A percentile compares a stretch with the other conserved stretches of the same genome.
Evolutionary conservation across 2,797 vertebrate genomes (phyloP).

Genomic region (Enteromius radiatus): DNA sequence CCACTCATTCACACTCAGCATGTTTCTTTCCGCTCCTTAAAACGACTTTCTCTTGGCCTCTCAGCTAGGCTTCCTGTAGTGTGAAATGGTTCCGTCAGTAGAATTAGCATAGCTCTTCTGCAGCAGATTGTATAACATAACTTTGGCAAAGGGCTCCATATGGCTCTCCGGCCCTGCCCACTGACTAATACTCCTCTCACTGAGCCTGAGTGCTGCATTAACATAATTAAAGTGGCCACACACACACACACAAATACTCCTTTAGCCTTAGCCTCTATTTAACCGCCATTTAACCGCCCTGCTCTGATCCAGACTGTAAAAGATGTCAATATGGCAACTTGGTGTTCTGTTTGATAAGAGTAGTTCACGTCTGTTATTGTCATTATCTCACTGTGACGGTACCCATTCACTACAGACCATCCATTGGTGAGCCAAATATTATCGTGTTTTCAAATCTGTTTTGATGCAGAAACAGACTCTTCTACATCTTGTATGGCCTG

Average conservation of each 20-base stretch:
- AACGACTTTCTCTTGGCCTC: constrained; percentile 48
- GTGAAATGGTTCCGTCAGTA: constrained; percentile 55
- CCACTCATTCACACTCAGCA: constrained; percentile 20
- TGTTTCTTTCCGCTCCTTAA: constrained; percentile 3
- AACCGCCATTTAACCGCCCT: constrained; percentile 7
- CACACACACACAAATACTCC: neutral
- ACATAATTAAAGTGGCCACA: constrained; percentile 42
- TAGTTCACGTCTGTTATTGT: constrained; percentile 20
- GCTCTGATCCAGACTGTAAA: constrained; percentile 28
- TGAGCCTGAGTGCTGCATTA: constrained; percentile 53
- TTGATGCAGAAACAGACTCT: neutral
- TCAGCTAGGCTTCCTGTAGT: constrained; percentile 54
- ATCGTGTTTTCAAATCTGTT: neutral
- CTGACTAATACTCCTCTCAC: constrained; percentile 56
- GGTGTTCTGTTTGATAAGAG: constrained; percentile 39
- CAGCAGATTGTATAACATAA: constrained; percentile 62
- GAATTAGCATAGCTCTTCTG: constrained; percentile 56
- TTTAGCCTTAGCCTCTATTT: constrained; percentile 38
- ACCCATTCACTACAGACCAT: neutral
- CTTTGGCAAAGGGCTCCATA: constrained; percentile 60
- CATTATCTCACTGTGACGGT: neutral
- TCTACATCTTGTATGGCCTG: neutral
- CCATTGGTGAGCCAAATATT: neutral
- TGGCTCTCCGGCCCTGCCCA: constrained; percentile 48
- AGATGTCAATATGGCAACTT: constrained; percentile 46